These are phyloP conservation scores for Cyphomyrus discorhynchus DNA, from an alignment of 2,113 vertebrate species.

Conservation along the genomic window DNA sequence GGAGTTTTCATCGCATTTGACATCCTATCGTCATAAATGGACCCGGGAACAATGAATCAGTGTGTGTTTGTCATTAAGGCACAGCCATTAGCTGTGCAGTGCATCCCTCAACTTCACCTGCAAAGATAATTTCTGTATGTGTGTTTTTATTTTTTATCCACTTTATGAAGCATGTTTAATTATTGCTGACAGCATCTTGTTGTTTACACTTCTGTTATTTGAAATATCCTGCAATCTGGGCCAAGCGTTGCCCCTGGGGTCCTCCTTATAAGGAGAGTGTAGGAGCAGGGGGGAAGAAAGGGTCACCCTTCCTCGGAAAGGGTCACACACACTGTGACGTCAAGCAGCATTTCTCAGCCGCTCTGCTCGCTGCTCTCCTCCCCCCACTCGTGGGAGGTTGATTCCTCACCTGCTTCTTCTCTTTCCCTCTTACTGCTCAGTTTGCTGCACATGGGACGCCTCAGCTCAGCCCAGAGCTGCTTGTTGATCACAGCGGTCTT, in stretches of 20 bases:
- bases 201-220: not conserved
- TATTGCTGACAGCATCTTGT: not conserved
- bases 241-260: not conserved
- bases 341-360: not conserved
- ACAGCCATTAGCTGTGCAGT: not conserved
- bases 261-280: not conserved
- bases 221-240: not conserved
- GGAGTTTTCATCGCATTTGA: not conserved
- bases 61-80: not conserved
- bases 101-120: not conserved
- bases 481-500: slow-evolving; percentile 15
- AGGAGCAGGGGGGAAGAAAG: not conserved
- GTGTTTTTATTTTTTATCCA: not conserved
- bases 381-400: not conserved
- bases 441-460: not conserved
- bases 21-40: not conserved
- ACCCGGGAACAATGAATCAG: not conserved
- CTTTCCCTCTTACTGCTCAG: not conserved
- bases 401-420: not conserved
- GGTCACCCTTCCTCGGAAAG: not conserved
- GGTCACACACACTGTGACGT: not conserved
- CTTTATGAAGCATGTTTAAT: not conserved
- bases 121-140: not conserved
- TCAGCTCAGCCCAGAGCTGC: not conserved
- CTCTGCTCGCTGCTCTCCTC: not conserved